Conservation (phyloP, 1,140 invertebrate genomes). For the Lasaia peninsularis region DNA sequence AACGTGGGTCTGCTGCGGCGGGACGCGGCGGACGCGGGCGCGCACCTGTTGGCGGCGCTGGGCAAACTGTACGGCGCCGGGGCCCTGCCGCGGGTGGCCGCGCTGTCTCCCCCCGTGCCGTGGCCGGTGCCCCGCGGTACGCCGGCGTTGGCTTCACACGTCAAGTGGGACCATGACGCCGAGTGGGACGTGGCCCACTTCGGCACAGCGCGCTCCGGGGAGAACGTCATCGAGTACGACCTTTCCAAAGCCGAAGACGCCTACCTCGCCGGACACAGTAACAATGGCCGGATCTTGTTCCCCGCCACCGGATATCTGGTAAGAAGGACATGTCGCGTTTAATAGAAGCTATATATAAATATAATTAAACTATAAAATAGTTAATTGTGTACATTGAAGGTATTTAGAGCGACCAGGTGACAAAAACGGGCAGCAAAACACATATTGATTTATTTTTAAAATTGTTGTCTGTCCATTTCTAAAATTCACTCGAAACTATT, state of each 20-base stretch:
- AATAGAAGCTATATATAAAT: not conserved
- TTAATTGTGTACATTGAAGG: too few species aligned
- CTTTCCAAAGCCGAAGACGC: conserved; percentile 86
- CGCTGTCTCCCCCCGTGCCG: conserved; percentile 85
- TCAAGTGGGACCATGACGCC: conserved; percentile 94
- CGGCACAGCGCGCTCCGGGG: conserved; percentile 79
- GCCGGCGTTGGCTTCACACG: conserved; percentile 89
- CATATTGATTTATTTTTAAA: too few species aligned
- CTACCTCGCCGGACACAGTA: conserved; percentile 92
- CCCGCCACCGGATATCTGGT: conserved; percentile 97
- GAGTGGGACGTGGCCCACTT: conserved; percentile 89
- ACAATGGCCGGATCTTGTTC: conserved; percentile 95
- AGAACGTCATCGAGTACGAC: conserved; percentile 88
- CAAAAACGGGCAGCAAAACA: too few species aligned
- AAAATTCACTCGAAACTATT: too few species aligned
- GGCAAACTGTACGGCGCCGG: conserved; percentile 88
- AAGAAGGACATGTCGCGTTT: conserved; percentile 27
- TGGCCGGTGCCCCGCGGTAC: conserved; percentile 95
- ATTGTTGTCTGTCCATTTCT: too few species aligned
- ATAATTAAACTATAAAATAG: too few species aligned
- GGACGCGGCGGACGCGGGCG: conserved; percentile 36
- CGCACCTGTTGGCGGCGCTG: conserved; percentile 44
- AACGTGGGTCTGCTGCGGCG: conserved; percentile 51
- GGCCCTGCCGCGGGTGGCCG: conserved; percentile 84
- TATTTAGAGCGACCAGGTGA: too few species aligned